phyloP scores from a whole-genome alignment of 92 coral and sea anemone species.

The Siderastrea radians region DNA sequence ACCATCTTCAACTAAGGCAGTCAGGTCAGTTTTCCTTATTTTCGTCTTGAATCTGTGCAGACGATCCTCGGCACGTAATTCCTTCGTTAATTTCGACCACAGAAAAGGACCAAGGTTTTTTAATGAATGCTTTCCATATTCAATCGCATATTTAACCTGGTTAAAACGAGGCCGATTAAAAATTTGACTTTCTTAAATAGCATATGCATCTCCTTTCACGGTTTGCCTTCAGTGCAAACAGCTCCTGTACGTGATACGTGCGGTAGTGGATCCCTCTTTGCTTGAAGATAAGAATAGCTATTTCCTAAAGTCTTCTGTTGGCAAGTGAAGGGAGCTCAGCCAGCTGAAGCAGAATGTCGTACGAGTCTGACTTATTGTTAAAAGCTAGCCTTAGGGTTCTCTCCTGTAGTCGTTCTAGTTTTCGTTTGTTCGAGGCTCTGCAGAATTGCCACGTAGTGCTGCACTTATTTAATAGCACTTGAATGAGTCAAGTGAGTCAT shows the following conservation, averaged over 20 bases:
- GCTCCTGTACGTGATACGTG: constrained; percentile 4
- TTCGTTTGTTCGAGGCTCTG: constrained; percentile 39
- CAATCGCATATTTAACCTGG: no score
- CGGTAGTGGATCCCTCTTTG: constrained; percentile 1
- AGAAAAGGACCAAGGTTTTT: no score
- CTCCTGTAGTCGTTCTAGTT: constrained; percentile 40
- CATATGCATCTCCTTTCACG: no score
- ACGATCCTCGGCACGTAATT: no score
- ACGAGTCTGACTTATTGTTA: constrained; percentile 19
- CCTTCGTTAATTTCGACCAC: no score
- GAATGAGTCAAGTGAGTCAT: constrained; percentile 17
- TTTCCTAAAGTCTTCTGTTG: constrained; percentile 35
- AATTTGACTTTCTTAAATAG: no score
- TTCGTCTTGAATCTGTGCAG: no score
- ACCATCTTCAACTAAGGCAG: no score
- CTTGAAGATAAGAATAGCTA: constrained; percentile 10
- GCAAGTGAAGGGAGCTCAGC: constrained; percentile 33
- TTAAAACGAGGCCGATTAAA: no score
- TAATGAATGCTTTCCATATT: neutral
- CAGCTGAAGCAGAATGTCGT: neutral
- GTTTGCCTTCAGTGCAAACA: neutral
- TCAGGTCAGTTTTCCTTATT: no score
- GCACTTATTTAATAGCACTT: no score
- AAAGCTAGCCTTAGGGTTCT: constrained; percentile 27
- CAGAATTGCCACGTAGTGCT: constrained; percentile 31